These are phyloP conservation scores for Meta bourneti DNA, from an alignment of 2,888 invertebrate genomes.

Conservation along the genomic window DNA sequence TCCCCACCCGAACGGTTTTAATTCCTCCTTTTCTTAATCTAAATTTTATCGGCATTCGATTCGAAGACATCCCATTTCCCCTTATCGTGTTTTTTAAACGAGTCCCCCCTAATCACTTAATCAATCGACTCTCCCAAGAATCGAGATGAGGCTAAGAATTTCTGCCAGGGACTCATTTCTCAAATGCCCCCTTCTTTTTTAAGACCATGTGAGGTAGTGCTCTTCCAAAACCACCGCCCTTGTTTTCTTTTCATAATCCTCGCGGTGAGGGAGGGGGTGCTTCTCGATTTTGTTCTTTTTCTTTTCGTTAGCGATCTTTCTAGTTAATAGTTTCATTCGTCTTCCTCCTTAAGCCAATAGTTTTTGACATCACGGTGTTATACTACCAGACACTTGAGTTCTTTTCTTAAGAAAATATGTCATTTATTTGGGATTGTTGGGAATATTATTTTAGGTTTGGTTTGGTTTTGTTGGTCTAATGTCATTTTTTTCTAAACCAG, in stretches of 20 bases:
- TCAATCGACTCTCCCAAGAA: constrained; percentile 23
- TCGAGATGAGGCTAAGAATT: neutral
- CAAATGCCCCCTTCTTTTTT: constrained; percentile 10
- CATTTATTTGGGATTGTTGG: neutral
- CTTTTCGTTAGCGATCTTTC: neutral
- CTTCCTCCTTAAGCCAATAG: neutral
- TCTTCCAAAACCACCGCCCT: neutral
- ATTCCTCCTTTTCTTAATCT: constrained; percentile 34
- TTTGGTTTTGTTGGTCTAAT: neutral
- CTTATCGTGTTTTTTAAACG: constrained; percentile 42
- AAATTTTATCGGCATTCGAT: constrained; percentile 52
- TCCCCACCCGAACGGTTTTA: constrained; percentile 4
- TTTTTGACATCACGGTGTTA: neutral
- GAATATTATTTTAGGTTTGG: neutral
- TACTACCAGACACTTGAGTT: constrained; percentile 1
- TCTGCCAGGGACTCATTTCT: constrained; percentile 9
- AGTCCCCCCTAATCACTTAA: constrained; percentile 51
- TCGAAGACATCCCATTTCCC: constrained; percentile 6
- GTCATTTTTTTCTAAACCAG: neutral
- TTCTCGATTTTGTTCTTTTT: constrained; percentile 2
- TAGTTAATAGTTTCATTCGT: constrained; percentile 24
- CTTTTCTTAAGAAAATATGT: neutral
- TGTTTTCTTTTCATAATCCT: constrained; percentile 47
- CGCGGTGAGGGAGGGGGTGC: neutral
- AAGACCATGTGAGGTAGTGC: neutral